Evolutionary conservation across 2,113 vertebrate genomes (phyloP).

Genomic region (Cathartes aura): DNA sequence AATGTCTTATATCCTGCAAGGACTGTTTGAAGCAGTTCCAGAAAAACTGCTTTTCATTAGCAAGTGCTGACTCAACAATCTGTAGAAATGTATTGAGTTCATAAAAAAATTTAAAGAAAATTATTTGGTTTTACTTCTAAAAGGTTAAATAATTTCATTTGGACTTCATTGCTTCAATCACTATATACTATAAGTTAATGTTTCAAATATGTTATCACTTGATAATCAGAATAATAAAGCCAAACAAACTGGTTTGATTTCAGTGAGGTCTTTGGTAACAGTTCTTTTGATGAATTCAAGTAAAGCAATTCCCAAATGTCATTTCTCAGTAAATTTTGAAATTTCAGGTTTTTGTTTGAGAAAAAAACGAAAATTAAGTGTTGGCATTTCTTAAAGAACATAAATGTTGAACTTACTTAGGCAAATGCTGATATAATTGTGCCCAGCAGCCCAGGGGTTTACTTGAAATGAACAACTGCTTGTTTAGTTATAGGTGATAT

Average conservation of each 20-base stretch:
- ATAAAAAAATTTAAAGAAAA: constrained; percentile 17
- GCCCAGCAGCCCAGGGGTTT: not conserved
- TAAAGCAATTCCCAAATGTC: not conserved
- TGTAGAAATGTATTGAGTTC: constrained; percentile 10
- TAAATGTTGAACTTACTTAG: not conserved
- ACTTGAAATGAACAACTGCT: not conserved
- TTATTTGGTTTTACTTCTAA: constrained; percentile 37
- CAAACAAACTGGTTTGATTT: not conserved
- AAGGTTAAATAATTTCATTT: constrained; percentile 41
- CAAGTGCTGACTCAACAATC: constrained; percentile 55
- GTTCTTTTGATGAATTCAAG: not conserved
- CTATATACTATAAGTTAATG: not conserved
- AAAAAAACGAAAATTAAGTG: not conserved
- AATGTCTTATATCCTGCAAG: constrained; percentile 39
- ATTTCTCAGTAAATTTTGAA: not conserved
- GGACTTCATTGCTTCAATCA: not conserved
- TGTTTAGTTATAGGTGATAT: not conserved
- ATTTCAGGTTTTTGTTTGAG: not conserved
- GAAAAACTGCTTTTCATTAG: constrained; percentile 61
- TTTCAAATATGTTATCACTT: constrained; percentile 22
- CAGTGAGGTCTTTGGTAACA: not conserved
- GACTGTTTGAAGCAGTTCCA: constrained; percentile 63
- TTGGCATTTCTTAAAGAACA: not conserved
- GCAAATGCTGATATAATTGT: not conserved
- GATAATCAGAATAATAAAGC: not conserved